These are phyloP conservation scores for Scaptomyza polygonia DNA, from an alignment of 2,888 invertebrate genomes.

Conservation along the genomic window DNA sequence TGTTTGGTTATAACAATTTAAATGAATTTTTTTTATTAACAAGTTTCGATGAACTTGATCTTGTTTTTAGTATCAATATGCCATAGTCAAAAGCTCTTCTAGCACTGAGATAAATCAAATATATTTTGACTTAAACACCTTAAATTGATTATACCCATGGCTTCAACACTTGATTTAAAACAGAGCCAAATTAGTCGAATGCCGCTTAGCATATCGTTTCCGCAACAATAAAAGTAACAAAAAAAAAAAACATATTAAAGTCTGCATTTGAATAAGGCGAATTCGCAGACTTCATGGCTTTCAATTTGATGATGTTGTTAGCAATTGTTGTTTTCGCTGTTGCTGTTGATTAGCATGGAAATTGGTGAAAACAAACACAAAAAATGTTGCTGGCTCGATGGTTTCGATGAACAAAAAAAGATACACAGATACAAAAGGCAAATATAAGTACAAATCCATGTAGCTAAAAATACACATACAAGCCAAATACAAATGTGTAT, in stretches of 20 bases:
- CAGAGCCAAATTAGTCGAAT: slow-evolving; percentile 19
- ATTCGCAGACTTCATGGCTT: slow-evolving; percentile 56
- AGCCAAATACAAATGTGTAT: not conserved
- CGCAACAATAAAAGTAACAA: slow-evolving; percentile 67
- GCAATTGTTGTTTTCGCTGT: slow-evolving; percentile 16
- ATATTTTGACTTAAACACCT: not conserved
- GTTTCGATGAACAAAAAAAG: slow-evolving; percentile 1
- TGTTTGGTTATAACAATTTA: not conserved
- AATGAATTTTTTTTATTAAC: not conserved
- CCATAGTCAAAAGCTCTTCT: not conserved
- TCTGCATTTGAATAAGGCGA: slow-evolving; percentile 30
- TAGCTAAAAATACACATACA: slow-evolving; percentile 5
- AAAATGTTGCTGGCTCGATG: too few species aligned
- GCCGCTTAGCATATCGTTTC: slow-evolving; percentile 49
- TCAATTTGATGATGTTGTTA: slow-evolving; percentile 51
- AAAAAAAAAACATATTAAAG: slow-evolving; percentile 28
- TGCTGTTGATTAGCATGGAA: slow-evolving; percentile 59
- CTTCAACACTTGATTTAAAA: slow-evolving; percentile 5
- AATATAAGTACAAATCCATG: not conserved
- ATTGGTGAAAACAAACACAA: slow-evolving; percentile 17
- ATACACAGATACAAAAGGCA: not conserved
- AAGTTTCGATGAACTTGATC: slow-evolving; percentile 2
- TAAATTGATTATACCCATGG: not conserved
- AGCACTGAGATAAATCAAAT: not conserved
- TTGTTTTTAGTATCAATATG: not conserved